Evolutionary conservation across 1,140 invertebrate species (phyloP).

Genomic region (Neodiprion fabricii): DNA sequence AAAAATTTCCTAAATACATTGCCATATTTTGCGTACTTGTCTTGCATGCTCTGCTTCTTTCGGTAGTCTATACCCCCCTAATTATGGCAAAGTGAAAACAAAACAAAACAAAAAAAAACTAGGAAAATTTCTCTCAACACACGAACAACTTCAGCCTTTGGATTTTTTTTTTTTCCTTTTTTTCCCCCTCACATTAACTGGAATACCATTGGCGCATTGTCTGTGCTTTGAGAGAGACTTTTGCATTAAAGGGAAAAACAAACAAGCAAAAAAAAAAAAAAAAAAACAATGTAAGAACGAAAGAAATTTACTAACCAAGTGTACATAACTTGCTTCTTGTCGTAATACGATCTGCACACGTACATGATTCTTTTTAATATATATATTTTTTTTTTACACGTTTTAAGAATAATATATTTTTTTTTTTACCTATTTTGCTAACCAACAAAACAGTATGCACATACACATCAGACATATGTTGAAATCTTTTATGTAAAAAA

Average conservation of each 20-base stretch:
- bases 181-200: not conserved
- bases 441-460: too few relatives aligned
- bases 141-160: not conserved
- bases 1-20: not conserved
- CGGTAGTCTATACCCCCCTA: not conserved
- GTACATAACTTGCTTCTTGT: conserved; percentile 3
- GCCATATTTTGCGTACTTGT: not conserved
- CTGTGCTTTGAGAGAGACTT: not conserved
- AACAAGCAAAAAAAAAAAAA: not conserved
- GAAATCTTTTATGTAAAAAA: too few relatives aligned
- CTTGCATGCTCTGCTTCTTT: not conserved
- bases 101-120: not conserved
- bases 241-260: not conserved
- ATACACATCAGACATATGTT: too few relatives aligned
- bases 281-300: not conserved
- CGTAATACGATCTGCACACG: not conserved
- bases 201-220: not conserved
- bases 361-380: not conserved
- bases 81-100: not conserved
- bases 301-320: not conserved
- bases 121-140: not conserved
- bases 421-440: too few relatives aligned
- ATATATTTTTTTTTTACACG: not conserved
- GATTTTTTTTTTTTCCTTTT: not conserved
- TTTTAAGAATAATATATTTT: too few relatives aligned